These are phyloP conservation scores for Carollia perspicillata DNA, from an alignment of 2,113 vertebrate genomes.

Conservation along the genomic window DNA sequence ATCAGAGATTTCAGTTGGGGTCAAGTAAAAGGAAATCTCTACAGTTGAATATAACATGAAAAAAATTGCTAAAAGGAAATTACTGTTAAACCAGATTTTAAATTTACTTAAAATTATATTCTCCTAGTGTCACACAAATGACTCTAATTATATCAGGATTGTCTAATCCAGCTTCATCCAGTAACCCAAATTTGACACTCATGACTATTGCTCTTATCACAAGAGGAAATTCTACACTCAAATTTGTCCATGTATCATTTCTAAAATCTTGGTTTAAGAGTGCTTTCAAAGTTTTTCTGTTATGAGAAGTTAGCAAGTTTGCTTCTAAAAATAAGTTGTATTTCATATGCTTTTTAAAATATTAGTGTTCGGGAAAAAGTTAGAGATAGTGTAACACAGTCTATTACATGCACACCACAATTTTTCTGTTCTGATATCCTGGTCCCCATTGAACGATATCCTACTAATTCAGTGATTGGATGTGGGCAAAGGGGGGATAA, in stretches of 20 bases:
- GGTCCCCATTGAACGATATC: not conserved
- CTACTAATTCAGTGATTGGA: not conserved
- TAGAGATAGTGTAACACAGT: not conserved
- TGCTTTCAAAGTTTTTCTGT: constrained; percentile 4
- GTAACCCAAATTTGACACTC: not conserved
- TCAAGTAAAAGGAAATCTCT: constrained; percentile 2
- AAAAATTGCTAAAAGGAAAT: constrained; percentile 27
- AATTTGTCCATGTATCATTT: not conserved
- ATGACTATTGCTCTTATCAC: not conserved
- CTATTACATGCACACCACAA: not conserved
- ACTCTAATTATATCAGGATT: not conserved
- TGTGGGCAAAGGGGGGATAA: no score
- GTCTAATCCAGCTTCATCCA: constrained; percentile 29
- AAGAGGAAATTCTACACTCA: not conserved
- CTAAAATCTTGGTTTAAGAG: not conserved
- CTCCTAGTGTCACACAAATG: constrained; percentile 35
- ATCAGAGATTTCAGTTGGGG: not conserved
- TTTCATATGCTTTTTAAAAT: not conserved
- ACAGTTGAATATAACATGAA: not conserved
- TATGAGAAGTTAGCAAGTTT: not conserved
- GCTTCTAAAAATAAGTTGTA: not conserved
- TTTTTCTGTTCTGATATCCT: not conserved
- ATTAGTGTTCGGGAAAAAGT: not conserved
- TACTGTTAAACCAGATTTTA: not conserved
- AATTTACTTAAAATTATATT: constrained; percentile 31